Evolutionary conservation across 1,140 invertebrate genomes (phyloP).

Genomic region (Aphidius ervi): DNA sequence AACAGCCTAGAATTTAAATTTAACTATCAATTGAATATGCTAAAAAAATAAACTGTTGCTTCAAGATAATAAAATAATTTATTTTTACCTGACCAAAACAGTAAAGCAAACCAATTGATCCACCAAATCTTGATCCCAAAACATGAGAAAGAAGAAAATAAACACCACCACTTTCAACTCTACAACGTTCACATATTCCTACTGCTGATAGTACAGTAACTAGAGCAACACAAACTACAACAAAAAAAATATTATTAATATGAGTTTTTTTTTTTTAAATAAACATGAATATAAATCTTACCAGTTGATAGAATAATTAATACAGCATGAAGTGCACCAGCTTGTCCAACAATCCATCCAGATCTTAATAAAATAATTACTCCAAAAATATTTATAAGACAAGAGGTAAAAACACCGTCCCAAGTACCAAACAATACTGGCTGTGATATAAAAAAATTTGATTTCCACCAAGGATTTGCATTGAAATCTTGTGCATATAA

Average conservation of each 20-base stretch:
- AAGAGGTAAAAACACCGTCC: constrained; percentile 95
- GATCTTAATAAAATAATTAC: constrained; percentile 94
- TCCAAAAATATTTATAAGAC: constrained; percentile 94
- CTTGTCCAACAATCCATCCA: constrained; percentile 95
- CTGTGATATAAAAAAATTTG: constrained; percentile 88
- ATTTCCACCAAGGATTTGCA: constrained; percentile 85
- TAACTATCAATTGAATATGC: neutral
- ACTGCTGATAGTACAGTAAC: constrained; percentile 90
- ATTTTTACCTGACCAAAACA: constrained; percentile 85
- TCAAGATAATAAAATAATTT: constrained; percentile 3
- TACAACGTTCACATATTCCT: constrained; percentile 91
- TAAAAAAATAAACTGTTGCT: constrained; percentile 15
- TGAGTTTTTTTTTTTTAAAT: constrained; percentile 21
- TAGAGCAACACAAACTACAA: constrained; percentile 75
- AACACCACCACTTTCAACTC: constrained; percentile 91
- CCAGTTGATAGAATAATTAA: constrained; percentile 84
- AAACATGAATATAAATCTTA: constrained; percentile 39
- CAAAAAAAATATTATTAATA: neutral
- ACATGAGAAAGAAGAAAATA: constrained; percentile 94
- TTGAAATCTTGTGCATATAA: constrained; percentile 84
- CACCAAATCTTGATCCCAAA: constrained; percentile 86
- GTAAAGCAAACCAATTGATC: constrained; percentile 86
- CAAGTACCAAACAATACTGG: constrained; percentile 94
- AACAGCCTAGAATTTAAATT: constrained; percentile 66
- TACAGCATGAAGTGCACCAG: constrained; percentile 83